A percentile compares a stretch with the other conserved stretches of the same genome.
Evolutionary conservation across 2,888 invertebrate genomes (phyloP).

Genomic region (Dusona sp.): DNA sequence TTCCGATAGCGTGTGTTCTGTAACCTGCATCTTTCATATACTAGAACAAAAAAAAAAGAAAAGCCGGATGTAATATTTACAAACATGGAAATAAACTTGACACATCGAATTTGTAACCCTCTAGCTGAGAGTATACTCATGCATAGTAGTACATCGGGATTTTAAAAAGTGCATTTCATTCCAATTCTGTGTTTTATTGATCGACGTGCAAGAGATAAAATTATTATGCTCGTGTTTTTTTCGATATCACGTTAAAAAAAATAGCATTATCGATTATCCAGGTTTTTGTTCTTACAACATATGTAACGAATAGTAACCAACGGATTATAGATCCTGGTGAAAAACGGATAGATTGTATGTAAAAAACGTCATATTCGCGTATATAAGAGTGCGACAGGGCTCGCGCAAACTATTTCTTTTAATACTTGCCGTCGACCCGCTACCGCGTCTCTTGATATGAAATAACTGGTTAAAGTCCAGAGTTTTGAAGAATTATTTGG

Average conservation of each 20-base stretch:
- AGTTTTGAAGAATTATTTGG: neutral
- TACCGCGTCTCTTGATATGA: too few species aligned
- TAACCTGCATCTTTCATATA: constrained; percentile 89
- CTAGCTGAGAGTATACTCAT: constrained; percentile 84
- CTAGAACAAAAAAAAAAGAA: constrained; percentile 77
- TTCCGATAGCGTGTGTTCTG: constrained; percentile 93
- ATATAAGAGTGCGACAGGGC: too few species aligned
- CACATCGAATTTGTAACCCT: constrained; percentile 85
- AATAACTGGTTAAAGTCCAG: neutral
- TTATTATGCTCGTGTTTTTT: neutral
- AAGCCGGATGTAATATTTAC: constrained; percentile 35
- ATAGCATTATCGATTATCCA: neutral
- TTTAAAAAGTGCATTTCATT: neutral
- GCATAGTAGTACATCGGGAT: constrained; percentile 79
- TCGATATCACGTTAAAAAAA: neutral
- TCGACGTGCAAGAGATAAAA: neutral
- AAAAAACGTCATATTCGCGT: too few species aligned
- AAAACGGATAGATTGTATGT: neutral
- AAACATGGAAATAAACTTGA: constrained; percentile 73
- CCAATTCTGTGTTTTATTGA: neutral
- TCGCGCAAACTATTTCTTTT: too few species aligned
- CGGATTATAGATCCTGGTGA: neutral
- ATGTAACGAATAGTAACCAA: neutral
- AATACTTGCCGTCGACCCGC: too few species aligned
- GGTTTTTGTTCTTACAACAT: neutral